Percentiles rank a stretch among this genome's conserved stretches.
Conservation (phyloP, 2,888 invertebrate species). For the Pristionchus japonicus region DNA sequence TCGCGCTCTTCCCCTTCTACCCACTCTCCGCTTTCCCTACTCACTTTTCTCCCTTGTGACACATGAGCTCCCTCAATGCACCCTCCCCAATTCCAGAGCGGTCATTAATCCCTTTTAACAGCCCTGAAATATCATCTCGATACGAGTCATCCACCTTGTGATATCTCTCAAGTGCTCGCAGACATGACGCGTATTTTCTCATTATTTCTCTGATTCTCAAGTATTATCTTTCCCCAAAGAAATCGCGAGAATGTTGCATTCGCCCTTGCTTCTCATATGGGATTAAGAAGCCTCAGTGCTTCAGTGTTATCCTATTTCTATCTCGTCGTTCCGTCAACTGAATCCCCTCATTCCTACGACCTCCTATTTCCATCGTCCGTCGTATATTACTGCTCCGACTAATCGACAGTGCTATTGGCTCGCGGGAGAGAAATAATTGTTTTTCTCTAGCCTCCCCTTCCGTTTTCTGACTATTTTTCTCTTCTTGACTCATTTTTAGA, state of each 20-base stretch:
- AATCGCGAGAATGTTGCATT: not conserved
- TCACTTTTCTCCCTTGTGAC: constrained; percentile 31
- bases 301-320: not conserved
- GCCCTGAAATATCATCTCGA: not conserved
- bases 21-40: constrained; percentile 7
- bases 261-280: not conserved
- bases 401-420: not conserved
- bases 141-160: not conserved
- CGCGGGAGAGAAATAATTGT: not conserved
- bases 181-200: not conserved
- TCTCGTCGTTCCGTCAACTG: not conserved
- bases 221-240: not conserved
- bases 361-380: not conserved
- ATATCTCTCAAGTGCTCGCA: not conserved
- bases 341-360: not conserved
- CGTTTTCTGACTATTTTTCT: not conserved
- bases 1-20: not conserved
- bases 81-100: not conserved
- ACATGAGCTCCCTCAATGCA: constrained; percentile 38
- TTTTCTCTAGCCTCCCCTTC: not conserved
- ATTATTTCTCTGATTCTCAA: not conserved
- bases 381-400: not conserved
- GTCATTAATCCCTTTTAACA: not conserved
- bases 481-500: not conserved
- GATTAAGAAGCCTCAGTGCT: not conserved